Evolutionary conservation across 2,888 invertebrate genomes (phyloP).

Genomic region (Polydrusus tereticollis): DNA sequence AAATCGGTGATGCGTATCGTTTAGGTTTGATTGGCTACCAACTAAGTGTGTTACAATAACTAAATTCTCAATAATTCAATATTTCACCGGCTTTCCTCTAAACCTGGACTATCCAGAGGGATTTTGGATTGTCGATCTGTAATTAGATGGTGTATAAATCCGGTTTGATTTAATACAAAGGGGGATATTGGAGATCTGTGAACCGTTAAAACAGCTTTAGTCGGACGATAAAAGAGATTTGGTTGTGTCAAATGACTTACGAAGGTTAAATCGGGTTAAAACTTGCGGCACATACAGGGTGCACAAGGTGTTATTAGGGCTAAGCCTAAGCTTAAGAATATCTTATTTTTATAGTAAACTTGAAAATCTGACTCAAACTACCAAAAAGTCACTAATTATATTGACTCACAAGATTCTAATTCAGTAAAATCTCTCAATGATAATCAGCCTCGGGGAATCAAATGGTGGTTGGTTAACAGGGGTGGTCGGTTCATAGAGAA

Average conservation of each 20-base stretch:
- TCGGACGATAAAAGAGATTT: conserved; percentile 16
- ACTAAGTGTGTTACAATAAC: neutral
- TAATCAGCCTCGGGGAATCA: too few species aligned
- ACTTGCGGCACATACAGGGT: too few species aligned
- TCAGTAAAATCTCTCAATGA: too few species aligned
- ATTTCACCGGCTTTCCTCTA: neutral
- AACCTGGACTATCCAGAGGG: neutral
- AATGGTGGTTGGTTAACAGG: too few species aligned
- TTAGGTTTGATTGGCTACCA: neutral
- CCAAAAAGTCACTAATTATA: too few species aligned
- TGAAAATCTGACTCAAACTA: too few species aligned
- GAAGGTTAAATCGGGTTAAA: neutral
- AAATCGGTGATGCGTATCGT: too few species aligned
- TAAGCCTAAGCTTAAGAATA: too few species aligned
- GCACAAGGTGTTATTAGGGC: too few species aligned
- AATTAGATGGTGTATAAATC: conserved; percentile 32
- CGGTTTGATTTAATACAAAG: conserved; percentile 29
- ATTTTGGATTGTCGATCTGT: conserved; percentile 13
- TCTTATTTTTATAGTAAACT: too few species aligned
- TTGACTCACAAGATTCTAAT: too few species aligned
- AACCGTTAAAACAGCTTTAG: conserved; percentile 11
- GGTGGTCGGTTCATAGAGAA: too few species aligned
- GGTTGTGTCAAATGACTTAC: neutral
- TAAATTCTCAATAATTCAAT: conserved; percentile 7
- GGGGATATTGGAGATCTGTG: conserved; percentile 15